Percentiles rank a stretch among this genome's conserved stretches.
phyloP scores from a whole-genome alignment of 1,140 invertebrate species.

The Periplaneta americana region DNA sequence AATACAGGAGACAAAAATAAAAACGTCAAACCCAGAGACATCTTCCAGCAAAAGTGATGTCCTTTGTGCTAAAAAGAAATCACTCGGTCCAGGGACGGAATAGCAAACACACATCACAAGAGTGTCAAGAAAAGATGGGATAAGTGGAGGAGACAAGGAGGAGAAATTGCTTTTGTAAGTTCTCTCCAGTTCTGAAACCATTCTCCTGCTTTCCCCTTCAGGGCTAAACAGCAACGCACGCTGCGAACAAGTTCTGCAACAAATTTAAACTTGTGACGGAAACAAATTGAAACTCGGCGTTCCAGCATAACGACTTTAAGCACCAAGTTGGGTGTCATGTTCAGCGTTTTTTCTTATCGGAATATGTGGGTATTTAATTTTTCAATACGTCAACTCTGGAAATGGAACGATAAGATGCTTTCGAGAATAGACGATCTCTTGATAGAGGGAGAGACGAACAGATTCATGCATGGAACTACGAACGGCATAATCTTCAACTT shows the following conservation, averaged over 20 bases:
- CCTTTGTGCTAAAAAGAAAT: background rate
- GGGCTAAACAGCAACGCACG: background rate
- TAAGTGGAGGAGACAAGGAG: background rate
- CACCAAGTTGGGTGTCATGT: background rate
- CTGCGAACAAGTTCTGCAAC: background rate
- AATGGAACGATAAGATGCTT: no score
- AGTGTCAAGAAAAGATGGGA: background rate
- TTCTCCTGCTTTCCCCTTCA: no score
- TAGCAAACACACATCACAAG: background rate
- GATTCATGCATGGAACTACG: no score
- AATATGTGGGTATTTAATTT: no score
- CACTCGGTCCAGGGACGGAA: background rate
- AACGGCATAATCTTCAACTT: no score
- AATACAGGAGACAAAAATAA: background rate
- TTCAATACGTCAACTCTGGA: no score
- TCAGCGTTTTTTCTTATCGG: background rate
- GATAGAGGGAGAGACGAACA: no score
- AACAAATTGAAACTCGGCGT: background rate
- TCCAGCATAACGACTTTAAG: background rate
- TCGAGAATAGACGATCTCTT: no score
- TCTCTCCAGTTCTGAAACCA: no score
- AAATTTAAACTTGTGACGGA: background rate
- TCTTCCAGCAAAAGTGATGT: background rate
- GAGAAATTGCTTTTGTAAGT: background rate
- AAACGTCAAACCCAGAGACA: background rate